These are phyloP conservation scores for Psylliodes chrysocephalus DNA, from an alignment of 2,888 invertebrate genomes.

Conservation along the genomic window DNA sequence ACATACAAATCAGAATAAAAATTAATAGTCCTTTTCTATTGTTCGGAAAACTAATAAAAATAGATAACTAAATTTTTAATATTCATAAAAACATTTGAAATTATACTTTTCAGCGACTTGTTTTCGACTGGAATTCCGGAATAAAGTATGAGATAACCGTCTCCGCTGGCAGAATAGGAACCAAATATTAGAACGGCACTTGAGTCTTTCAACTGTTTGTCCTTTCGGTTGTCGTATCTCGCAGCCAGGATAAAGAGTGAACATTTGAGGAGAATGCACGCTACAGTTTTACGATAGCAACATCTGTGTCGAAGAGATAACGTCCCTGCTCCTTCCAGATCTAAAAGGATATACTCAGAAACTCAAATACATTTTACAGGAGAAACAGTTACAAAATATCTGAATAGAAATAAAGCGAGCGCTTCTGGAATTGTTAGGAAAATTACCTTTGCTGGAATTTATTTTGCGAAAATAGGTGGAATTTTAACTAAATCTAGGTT, in stretches of 20 bases:
- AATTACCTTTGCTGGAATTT: constrained; percentile 29
- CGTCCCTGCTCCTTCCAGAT: constrained; percentile 41
- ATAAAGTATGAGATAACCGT: constrained; percentile 17
- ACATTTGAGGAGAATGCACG: constrained; percentile 47
- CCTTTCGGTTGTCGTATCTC: constrained; percentile 23
- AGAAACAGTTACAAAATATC: constrained; percentile 36
- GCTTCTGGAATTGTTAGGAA: constrained; percentile 21
- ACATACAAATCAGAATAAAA: no score
- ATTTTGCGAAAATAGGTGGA: constrained; percentile 10
- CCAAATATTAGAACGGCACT: constrained; percentile 14
- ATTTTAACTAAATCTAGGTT: not conserved
- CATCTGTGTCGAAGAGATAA: constrained; percentile 49
- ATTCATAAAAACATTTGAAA: no score
- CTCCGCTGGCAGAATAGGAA: constrained; percentile 14
- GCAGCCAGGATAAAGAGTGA: constrained; percentile 40
- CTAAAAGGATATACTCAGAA: constrained; percentile 35
- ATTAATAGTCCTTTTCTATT: no score
- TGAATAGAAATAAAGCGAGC: constrained; percentile 25
- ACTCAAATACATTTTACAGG: constrained; percentile 36
- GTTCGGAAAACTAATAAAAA: no score
- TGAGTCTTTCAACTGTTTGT: constrained; percentile 28
- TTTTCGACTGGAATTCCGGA: not conserved
- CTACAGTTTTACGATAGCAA: constrained; percentile 46
- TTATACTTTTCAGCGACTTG: no score
- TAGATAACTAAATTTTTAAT: no score